Conservation (phyloP, 2,888 invertebrate species). For the Mesorhabditis spiculigera region DNA sequence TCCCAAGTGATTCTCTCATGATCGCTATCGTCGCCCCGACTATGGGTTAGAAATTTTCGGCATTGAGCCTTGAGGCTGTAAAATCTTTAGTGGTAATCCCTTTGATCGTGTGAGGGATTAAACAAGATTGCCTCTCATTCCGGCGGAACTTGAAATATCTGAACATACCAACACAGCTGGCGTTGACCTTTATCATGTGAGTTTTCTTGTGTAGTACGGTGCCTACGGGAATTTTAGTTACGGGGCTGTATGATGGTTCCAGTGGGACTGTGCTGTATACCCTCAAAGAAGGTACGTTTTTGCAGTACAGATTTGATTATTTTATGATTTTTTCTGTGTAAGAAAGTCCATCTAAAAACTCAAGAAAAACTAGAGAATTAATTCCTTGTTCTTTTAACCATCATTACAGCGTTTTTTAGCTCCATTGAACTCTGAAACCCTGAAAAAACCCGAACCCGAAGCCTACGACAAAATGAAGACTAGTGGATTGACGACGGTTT, state of each 20-base stretch:
- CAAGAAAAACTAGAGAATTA: no score
- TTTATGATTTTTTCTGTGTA: background rate
- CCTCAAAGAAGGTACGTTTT: slow-evolving; percentile 37
- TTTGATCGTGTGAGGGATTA: slow-evolving; percentile 76
- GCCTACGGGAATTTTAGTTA: slow-evolving; percentile 28
- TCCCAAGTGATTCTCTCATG: slow-evolving; percentile 72
- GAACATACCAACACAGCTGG: slow-evolving; percentile 75
- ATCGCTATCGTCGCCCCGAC: slow-evolving; percentile 85
- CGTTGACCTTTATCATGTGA: slow-evolving; percentile 79
- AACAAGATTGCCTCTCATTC: slow-evolving; percentile 75
- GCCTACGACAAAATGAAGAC: slow-evolving; percentile 37
- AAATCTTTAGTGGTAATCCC: slow-evolving; percentile 70
- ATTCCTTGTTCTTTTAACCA: background rate
- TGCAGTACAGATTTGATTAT: slow-evolving; percentile 6
- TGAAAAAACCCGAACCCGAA: slow-evolving; percentile 42
- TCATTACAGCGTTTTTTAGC: slow-evolving; percentile 12
- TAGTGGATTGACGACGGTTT: slow-evolving; percentile 32
- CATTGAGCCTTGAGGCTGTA: background rate
- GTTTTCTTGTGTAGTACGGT: slow-evolving; percentile 52
- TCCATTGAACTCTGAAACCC: slow-evolving; percentile 36
- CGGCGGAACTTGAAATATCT: slow-evolving; percentile 71
- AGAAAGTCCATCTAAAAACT: no score
- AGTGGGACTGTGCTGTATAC: slow-evolving; percentile 45
- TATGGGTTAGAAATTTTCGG: slow-evolving; percentile 67
- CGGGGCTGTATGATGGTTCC: slow-evolving; percentile 48